Evolutionary conservation across 2,888 invertebrate genomes (phyloP).

Genomic region (Tortricodes alternella): DNA sequence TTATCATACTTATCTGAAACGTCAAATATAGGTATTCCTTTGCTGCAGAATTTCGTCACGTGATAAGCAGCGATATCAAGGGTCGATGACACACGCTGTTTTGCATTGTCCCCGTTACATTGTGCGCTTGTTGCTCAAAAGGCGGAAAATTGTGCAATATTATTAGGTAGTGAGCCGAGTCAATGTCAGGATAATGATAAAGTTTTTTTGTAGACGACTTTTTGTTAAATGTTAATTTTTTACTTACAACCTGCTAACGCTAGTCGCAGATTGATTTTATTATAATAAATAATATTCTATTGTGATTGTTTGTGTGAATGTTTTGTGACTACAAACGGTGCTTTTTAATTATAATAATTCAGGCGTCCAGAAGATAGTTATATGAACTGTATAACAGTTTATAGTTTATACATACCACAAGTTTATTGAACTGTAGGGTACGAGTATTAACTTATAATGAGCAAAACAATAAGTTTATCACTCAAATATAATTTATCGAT

Average conservation of each 20-base stretch:
- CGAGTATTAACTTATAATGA: not conserved
- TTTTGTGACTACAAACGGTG: no score
- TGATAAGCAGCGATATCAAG: constrained; percentile 49
- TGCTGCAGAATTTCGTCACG: constrained; percentile 49
- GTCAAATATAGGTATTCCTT: constrained; percentile 38
- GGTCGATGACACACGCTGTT: constrained; percentile 50
- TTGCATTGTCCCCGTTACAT: constrained; percentile 26
- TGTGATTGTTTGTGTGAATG: no score
- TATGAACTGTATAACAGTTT: no score
- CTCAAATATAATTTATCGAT: constrained; percentile 9
- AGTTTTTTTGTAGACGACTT: no score
- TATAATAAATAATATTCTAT: no score
- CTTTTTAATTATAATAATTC: no score
- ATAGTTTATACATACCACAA: no score
- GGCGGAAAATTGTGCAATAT: constrained; percentile 3
- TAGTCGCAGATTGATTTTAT: no score
- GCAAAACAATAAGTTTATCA: constrained; percentile 2
- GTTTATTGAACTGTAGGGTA: not conserved
- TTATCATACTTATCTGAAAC: constrained; percentile 20
- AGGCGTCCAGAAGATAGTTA: no score
- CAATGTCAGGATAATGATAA: not conserved
- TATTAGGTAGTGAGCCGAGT: not conserved
- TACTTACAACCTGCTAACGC: no score
- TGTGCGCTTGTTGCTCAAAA: constrained; percentile 7
- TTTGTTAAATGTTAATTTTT: no score